Evolutionary conservation across 1,140 invertebrate genomes (phyloP).

Genomic region (Ips nitidus): DNA sequence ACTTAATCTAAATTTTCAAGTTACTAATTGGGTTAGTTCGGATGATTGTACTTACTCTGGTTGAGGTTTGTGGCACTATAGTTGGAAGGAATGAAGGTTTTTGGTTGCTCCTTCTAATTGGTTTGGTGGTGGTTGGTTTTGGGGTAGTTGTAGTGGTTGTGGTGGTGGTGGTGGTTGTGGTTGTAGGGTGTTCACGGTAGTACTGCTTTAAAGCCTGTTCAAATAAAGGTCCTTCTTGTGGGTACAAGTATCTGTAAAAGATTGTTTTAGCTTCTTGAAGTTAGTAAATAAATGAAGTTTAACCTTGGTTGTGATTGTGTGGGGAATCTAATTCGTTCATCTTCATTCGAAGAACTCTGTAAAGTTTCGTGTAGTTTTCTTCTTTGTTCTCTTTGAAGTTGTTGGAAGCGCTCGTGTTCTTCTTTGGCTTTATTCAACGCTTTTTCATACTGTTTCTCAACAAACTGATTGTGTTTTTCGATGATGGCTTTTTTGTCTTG

Average conservation of each 20-base stretch:
- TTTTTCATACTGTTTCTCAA: conserved; percentile 69
- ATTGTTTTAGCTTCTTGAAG: not conserved
- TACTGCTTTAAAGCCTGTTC: conserved; percentile 55
- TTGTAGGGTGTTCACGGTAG: conserved; percentile 56
- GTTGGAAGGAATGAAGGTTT: conserved; percentile 34
- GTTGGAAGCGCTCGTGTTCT: conserved; percentile 64
- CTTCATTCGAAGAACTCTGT: conserved; percentile 43
- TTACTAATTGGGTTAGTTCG: conserved; percentile 36
- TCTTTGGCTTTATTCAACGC: conserved; percentile 66
- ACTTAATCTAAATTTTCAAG: conserved; percentile 35
- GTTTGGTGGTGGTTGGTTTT: conserved; percentile 46
- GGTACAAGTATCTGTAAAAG: conserved; percentile 46
- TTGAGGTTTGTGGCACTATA: conserved; percentile 8
- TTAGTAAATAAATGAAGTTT: not conserved
- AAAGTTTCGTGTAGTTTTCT: conserved; percentile 53
- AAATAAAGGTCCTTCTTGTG: conserved; percentile 54
- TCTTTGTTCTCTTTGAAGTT: conserved; percentile 57
- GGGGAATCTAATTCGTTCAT: not conserved
- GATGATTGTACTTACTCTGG: not conserved
- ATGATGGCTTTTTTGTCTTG: conserved; percentile 66
- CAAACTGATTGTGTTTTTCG: conserved; percentile 69
- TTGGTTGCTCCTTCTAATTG: conserved; percentile 22
- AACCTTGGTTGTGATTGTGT: conserved; percentile 4
- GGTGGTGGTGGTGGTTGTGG: conserved; percentile 54
- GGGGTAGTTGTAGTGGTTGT: conserved; percentile 48